Evolutionary conservation across 2,797 vertebrate genomes (phyloP).

Genomic region (Anguilla pacifica): DNA sequence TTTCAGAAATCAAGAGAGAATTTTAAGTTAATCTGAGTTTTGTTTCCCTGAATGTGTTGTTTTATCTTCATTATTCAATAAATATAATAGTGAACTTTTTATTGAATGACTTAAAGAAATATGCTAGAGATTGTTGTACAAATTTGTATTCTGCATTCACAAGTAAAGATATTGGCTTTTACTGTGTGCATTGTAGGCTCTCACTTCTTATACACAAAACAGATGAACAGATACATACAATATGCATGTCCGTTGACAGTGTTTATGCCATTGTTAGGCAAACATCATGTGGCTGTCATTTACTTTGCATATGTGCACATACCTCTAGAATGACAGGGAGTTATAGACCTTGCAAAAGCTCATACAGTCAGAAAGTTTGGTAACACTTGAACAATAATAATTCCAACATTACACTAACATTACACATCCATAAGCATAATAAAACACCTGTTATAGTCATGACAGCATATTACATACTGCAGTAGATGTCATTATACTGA

Average conservation of each 20-base stretch:
- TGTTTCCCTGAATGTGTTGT: slow-evolving; percentile 96
- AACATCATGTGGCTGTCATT: neutral
- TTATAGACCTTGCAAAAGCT: neutral
- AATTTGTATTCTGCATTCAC: slow-evolving; percentile 98
- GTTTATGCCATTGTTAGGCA: neutral
- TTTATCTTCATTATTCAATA: slow-evolving; percentile 98
- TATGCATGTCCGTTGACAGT: neutral
- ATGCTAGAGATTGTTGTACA: slow-evolving; percentile 99
- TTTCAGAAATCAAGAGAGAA: slow-evolving; percentile 82
- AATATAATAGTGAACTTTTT: slow-evolving; percentile 99
- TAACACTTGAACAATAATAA: neutral
- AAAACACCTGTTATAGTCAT: too few relatives aligned
- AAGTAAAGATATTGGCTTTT: slow-evolving; percentile 90
- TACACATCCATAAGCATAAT: too few relatives aligned
- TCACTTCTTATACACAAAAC: slow-evolving; percentile 44
- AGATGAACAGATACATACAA: neutral
- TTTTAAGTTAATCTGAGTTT: slow-evolving; percentile 91
- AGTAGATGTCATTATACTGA: too few relatives aligned
- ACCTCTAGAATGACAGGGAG: neutral
- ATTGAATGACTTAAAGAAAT: slow-evolving; percentile 95
- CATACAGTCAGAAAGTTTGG: neutral
- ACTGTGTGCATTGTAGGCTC: slow-evolving; percentile 69
- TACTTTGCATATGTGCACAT: neutral
- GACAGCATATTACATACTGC: too few relatives aligned
- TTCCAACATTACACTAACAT: too few relatives aligned